Evolutionary conservation across 2,888 invertebrate genomes (phyloP), one percentile per base, ranked within the genome.

Genomic region (Maniola hyperantus): DNA sequence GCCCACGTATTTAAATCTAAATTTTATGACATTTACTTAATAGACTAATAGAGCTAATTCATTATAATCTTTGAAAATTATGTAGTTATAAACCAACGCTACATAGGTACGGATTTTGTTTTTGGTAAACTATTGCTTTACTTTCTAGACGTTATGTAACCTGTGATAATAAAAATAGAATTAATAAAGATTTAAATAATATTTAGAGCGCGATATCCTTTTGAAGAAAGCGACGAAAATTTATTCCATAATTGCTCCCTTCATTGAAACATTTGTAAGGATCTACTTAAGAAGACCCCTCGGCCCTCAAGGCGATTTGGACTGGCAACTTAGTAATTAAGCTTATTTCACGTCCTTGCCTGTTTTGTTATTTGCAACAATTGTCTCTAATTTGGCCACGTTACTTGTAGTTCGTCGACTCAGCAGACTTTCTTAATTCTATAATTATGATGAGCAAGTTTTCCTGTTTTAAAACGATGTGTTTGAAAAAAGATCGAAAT

Each of bases 301-400:
- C 77, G 77, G 81, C 78, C 81, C 85, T 82, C 83, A 80, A 78
- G 83, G 80, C 80, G 83, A 83, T 79, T 84, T 77, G 83, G 83
- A 85, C 88, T 80, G 75, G 80, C 84, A 87, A 89, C 84, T 87
- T 83, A 81, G 84, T 91, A 89, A 90, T 89, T 89, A 88, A 89
- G 89, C 89, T 88, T 85, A 90, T 91, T 90, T 90, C 81, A 84
- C 79, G 86, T 80, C 84, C 80, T 74, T 74, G 75, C 80, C 85
- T 87, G 87, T 87, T 87, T 84, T 82, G 82, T 85, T 81, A 80
- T 85, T 84, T 82, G 74, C 76, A 79, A 80, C 81, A 84, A 83
- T 84, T 84, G 79, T 80, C 75, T 77, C 77, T 79, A 78, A 78
- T 79, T 78, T 74, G 71, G 69, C 70, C 68, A 73, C 72, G 74